Evolutionary conservation across 2,113 vertebrate species (phyloP).

Genomic region (Jaculus jaculus): DNA sequence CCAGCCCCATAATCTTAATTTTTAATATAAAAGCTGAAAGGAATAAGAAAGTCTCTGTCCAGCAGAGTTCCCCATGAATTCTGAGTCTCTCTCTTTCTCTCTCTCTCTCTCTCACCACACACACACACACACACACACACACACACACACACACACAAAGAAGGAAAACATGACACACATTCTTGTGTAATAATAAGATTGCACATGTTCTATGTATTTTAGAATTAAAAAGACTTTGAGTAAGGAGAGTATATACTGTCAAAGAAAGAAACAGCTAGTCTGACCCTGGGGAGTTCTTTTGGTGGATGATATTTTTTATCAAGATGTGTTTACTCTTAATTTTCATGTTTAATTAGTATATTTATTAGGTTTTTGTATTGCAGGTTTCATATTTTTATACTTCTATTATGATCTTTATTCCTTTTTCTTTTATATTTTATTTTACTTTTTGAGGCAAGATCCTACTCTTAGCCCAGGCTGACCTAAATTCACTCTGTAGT

Average conservation of each 20-base stretch:
- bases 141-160: background rate
- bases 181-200: background rate
- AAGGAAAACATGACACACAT: background rate
- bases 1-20: background rate
- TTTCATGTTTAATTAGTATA: background rate
- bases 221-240: background rate
- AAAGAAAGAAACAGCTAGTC: background rate
- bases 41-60: background rate
- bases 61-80: background rate
- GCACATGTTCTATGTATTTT: background rate
- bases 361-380: background rate
- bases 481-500: too few species aligned
- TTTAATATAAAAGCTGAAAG: background rate
- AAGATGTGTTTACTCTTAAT: background rate
- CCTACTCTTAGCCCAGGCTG: too few species aligned
- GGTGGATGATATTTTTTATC: background rate
- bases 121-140: too few species aligned
- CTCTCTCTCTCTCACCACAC: background rate
- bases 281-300: background rate
- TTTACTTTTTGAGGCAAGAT: too few species aligned
- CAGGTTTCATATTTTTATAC: background rate
- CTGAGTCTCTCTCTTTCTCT: background rate
- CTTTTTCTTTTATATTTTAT: background rate
- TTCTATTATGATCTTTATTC: background rate
- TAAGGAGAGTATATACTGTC: background rate